Evolutionary conservation across 2,113 vertebrate species (phyloP).

Genomic region (Clarias gariepinus): DNA sequence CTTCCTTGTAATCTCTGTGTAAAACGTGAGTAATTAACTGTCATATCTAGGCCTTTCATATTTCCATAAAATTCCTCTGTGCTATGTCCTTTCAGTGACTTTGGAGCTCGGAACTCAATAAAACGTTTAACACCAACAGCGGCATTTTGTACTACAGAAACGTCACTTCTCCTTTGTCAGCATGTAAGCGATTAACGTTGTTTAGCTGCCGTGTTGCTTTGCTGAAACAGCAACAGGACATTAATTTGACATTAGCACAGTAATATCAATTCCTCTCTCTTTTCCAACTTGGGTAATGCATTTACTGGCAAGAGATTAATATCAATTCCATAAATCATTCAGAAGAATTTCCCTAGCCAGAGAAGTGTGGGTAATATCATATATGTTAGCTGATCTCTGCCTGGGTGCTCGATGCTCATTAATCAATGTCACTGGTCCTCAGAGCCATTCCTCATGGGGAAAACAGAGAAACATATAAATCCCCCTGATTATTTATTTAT

Average conservation of each 20-base stretch:
- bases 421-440: constrained; percentile 80
- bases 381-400: constrained; percentile 87
- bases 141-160: constrained; percentile 21
- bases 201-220: constrained; percentile 76
- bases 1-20: constrained; percentile 14
- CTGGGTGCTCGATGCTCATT: constrained; percentile 78
- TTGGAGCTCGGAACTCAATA: constrained; percentile 42
- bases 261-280: constrained; percentile 82
- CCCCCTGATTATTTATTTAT: constrained; percentile 62
- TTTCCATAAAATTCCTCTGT: constrained; percentile 1
- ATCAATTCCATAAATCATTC: constrained; percentile 98
- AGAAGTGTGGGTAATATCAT: constrained; percentile 82
- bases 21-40: constrained; percentile 35
- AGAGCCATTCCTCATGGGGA: constrained; percentile 73
- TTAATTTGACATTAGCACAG: constrained; percentile 84
- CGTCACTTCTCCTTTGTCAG: constrained; percentile 48
- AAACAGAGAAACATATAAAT: constrained; percentile 68
- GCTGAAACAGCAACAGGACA: constrained; percentile 83
- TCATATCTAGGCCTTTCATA: constrained; percentile 14
- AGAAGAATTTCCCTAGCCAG: constrained; percentile 83
- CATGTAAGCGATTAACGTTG: constrained; percentile 74
- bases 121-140: constrained; percentile 27
- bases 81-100: constrained; percentile 39
- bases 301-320: constrained; percentile 97
- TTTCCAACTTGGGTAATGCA: constrained; percentile 88